Percentiles rank a stretch among this genome's conserved stretches.
These are phyloP conservation scores for Diorhabda elongata DNA, from an alignment of 1,140 invertebrate genomes.

Conservation along the genomic window DNA sequence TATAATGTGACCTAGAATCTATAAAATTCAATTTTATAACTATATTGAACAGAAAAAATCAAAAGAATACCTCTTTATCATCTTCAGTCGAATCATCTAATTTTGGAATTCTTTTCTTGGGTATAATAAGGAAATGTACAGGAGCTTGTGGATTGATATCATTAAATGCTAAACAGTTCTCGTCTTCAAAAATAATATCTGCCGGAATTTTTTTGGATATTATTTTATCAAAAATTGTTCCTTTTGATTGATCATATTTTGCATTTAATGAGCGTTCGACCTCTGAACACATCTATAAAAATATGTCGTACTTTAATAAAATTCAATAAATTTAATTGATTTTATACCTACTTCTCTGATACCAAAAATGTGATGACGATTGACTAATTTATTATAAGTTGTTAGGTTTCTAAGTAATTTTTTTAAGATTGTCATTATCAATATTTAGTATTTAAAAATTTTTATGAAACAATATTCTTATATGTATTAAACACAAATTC, in stretches of 20 bases:
- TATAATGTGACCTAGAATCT: slow-evolving; percentile 62
- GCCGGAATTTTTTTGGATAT: slow-evolving; percentile 72
- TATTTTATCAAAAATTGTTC: slow-evolving; percentile 79
- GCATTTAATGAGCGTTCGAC: slow-evolving; percentile 51
- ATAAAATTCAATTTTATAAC: slow-evolving; percentile 28
- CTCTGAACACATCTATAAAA: slow-evolving; percentile 44
- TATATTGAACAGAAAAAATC: slow-evolving; percentile 5
- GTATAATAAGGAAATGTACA: slow-evolving; percentile 80
- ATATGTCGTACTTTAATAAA: not conserved
- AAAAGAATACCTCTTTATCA: slow-evolving; percentile 47
- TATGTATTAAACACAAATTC: no score
- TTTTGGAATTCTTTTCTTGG: slow-evolving; percentile 52
- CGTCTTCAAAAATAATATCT: slow-evolving; percentile 77
- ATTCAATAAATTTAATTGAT: no score
- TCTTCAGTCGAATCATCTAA: slow-evolving; percentile 33
- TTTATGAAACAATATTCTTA: no score
- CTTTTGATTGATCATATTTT: slow-evolving; percentile 33
- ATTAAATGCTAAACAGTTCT: slow-evolving; percentile 73
- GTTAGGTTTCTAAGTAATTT: no score
- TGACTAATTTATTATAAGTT: no score
- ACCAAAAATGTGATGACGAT: not conserved
- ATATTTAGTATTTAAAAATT: no score
- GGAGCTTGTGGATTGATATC: slow-evolving; percentile 76
- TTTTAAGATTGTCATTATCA: no score
- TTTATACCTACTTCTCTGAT: not conserved